Evolutionary conservation across 2,888 invertebrate genomes (phyloP).

Genomic region (Cheilosia variabilis): DNA sequence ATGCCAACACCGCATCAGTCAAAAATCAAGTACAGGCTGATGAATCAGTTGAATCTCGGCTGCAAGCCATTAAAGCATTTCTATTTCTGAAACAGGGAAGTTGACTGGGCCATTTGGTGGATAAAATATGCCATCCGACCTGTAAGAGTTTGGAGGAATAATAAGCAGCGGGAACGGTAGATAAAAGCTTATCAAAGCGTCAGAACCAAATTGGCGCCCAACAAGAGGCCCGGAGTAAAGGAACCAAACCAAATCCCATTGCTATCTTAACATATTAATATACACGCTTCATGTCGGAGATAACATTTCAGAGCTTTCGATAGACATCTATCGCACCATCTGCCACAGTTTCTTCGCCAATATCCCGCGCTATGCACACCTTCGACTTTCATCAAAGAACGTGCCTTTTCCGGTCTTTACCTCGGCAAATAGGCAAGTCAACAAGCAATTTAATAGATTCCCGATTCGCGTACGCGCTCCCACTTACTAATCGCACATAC

Average conservation of each 20-base stretch:
- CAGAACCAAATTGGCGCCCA: constrained; percentile 16
- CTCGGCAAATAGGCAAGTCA: constrained; percentile 7
- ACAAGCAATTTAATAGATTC: constrained; percentile 37
- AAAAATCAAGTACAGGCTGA: no score
- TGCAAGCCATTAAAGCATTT: no score
- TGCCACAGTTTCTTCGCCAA: background rate
- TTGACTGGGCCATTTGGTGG: background rate
- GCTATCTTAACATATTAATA: no score
- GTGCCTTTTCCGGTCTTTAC: constrained; percentile 57
- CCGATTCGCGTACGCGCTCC: constrained; percentile 12
- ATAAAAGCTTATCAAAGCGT: background rate
- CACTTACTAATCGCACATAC: constrained; percentile 23
- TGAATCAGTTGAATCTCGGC: no score
- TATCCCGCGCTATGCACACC: background rate
- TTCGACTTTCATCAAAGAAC: constrained; percentile 2
- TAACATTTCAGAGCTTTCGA: background rate
- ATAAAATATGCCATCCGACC: no score
- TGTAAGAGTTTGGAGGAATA: background rate
- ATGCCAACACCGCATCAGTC: no score
- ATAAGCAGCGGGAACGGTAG: no score
- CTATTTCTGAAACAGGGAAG: no score
- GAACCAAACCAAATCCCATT: no score
- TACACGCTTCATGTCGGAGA: no score
- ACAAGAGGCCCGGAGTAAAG: background rate
- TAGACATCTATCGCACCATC: background rate